These are phyloP conservation scores for Therioaphis trifolii DNA, from an alignment of 2,888 invertebrate species.

Conservation along the genomic window DNA sequence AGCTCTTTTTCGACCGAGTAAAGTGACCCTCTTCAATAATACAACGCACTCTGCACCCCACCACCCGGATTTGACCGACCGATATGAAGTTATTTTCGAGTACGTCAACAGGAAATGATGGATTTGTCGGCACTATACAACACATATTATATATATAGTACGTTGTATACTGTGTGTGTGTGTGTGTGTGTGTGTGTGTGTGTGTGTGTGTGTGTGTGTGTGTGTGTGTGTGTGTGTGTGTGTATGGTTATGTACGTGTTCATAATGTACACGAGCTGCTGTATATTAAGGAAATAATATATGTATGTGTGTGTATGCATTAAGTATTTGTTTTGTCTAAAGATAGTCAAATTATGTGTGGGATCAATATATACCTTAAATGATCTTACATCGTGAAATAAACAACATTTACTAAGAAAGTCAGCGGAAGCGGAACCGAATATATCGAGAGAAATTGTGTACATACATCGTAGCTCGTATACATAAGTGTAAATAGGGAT, in stretches of 20 bases:
- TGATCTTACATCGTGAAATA: constrained; percentile 22
- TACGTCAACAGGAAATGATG: constrained; percentile 61
- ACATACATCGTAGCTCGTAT: too few relatives aligned
- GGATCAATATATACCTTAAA: neutral
- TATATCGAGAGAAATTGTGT: neutral
- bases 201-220: neutral
- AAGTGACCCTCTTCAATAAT: constrained; percentile 41
- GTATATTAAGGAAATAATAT: neutral
- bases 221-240: too few relatives aligned
- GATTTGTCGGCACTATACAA: constrained; percentile 43
- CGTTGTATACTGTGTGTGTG: too few relatives aligned
- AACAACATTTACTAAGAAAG: constrained; percentile 20
- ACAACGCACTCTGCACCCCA: neutral
- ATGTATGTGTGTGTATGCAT: neutral
- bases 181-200: too few relatives aligned
- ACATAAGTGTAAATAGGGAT: too few relatives aligned
- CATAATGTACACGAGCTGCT: constrained; percentile 3
- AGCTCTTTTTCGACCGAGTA: neutral
- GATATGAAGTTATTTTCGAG: constrained; percentile 52
- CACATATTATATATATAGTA: neutral
- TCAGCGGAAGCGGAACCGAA: constrained; percentile 14
- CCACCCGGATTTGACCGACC: constrained; percentile 27
- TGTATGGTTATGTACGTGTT: neutral
- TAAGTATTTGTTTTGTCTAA: constrained; percentile 29
- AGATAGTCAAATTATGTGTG: constrained; percentile 30